Evolutionary conservation across 2,797 vertebrate species (phyloP).

Genomic region (Sparus aurata): DNA sequence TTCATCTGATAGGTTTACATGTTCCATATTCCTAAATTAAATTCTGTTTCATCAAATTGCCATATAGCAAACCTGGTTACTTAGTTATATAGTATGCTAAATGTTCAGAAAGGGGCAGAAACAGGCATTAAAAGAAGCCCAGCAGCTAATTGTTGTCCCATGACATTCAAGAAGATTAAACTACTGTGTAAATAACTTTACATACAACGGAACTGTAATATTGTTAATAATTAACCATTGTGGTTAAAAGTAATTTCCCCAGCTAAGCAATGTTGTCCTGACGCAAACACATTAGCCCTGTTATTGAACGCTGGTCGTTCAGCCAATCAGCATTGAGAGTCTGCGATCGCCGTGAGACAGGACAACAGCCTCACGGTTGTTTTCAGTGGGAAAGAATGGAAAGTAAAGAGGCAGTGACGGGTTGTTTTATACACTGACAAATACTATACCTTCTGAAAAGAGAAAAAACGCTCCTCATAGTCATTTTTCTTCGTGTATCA

Average conservation of each 20-base stretch:
- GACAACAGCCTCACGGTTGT: background rate
- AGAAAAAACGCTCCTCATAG: background rate
- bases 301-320: background rate
- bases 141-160: background rate
- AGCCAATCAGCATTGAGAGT: background rate
- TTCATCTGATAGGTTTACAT: background rate
- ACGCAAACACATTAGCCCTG: too few species aligned
- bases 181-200: background rate
- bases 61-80: background rate
- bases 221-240: background rate
- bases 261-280: background rate
- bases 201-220: too few species aligned
- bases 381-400: background rate
- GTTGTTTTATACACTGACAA: background rate
- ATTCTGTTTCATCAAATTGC: background rate
- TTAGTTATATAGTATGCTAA: background rate
- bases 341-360: background rate
- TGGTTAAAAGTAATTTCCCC: background rate
- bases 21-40: background rate
- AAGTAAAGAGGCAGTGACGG: rapidly evolving
- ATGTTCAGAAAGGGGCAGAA: background rate
- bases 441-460: background rate
- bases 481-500: background rate
- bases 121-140: background rate
- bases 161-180: too few species aligned